Percentiles rank a stretch among this genome's conserved stretches.
These are phyloP conservation scores for Procapra przewalskii DNA, from an alignment of 2,113 vertebrate species.

Conservation along the genomic window DNA sequence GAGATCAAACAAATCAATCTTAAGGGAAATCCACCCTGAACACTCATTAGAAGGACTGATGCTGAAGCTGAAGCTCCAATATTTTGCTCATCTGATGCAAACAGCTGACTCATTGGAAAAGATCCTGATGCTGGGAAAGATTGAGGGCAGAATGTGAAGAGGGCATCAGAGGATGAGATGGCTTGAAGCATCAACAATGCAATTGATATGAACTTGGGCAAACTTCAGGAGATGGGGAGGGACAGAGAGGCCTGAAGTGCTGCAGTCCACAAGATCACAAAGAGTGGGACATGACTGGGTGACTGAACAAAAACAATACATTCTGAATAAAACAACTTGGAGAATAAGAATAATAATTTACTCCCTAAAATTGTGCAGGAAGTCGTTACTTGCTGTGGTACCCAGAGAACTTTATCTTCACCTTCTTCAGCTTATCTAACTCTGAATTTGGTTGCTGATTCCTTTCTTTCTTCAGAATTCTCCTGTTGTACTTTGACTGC, in stretches of 20 bases:
- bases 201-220: not conserved
- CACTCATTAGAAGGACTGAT: not conserved
- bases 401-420: not conserved
- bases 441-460: not conserved
- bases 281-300: fast-evolving
- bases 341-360: not conserved
- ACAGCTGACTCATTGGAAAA: not conserved
- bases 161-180: not conserved
- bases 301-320: not conserved
- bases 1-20: not conserved
- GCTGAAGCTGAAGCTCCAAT: not conserved
- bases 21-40: not conserved
- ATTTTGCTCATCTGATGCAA: not conserved
- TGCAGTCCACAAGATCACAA: not conserved
- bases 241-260: not conserved
- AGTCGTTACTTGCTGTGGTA: not conserved
- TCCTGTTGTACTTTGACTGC: not conserved
- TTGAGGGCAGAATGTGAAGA: not conserved
- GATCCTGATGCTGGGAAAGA: not conserved
- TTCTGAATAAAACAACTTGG: not conserved
- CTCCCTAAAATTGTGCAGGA: not conserved
- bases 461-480: not conserved
- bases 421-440: not conserved
- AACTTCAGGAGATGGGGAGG: not conserved
- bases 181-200: not conserved